Conservation (phyloP, 2,797 vertebrate genomes). For the Megalops cyprinoides region DNA sequence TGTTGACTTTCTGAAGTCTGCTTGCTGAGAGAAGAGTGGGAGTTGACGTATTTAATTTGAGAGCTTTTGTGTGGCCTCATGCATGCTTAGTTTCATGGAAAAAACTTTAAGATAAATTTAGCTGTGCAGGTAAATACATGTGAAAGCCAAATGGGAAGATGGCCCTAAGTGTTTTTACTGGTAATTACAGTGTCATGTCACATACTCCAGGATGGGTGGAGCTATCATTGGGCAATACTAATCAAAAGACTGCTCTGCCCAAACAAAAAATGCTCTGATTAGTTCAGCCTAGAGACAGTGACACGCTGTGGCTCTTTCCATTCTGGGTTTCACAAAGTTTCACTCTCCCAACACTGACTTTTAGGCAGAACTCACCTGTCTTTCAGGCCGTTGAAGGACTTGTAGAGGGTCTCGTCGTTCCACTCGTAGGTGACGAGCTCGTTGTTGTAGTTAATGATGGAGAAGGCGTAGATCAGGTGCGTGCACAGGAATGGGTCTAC, state of each 20-base stretch:
- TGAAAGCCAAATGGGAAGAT: too few relatives aligned
- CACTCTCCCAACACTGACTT: not conserved
- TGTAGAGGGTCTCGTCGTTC: slow-evolving; percentile 74
- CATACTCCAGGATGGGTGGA: not conserved
- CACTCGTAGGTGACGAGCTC: slow-evolving; percentile 68
- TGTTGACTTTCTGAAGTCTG: too few relatives aligned
- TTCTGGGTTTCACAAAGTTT: not conserved
- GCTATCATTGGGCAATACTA: not conserved
- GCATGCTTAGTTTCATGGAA: too few relatives aligned
- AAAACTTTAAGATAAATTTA: too few relatives aligned
- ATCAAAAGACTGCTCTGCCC: not conserved
- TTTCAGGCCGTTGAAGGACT: slow-evolving; percentile 75
- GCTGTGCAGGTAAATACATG: too few relatives aligned
- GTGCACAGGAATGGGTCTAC: slow-evolving; percentile 81
- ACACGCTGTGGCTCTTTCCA: not conserved
- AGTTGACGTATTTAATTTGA: too few relatives aligned
- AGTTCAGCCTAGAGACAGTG: too few relatives aligned
- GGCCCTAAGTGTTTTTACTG: too few relatives aligned
- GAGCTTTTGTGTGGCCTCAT: too few relatives aligned
- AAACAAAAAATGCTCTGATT: not conserved
- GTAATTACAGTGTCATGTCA: too few relatives aligned
- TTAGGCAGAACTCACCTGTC: slow-evolving; percentile 53
- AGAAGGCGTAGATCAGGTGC: slow-evolving; percentile 83
- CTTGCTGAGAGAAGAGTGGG: too few relatives aligned
- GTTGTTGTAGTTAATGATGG: slow-evolving; percentile 66